Percentiles rank a stretch among this genome's conserved stretches.
Evolutionary conservation across 2,113 vertebrate species (phyloP).

Genomic region (Austrofundulus limnaeus): DNA sequence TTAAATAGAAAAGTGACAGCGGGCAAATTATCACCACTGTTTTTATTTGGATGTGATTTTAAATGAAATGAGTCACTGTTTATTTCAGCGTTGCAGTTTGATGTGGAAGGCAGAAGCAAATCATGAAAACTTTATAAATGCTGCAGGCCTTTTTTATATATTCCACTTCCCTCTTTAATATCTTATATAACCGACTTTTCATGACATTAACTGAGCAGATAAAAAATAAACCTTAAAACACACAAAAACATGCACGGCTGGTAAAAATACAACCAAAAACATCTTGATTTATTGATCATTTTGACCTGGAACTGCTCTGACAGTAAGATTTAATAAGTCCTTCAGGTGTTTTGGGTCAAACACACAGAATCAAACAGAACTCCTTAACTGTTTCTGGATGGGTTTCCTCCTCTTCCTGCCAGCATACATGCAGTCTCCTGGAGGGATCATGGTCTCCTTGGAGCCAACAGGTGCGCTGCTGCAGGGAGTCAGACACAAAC

Average conservation of each 20-base stretch:
- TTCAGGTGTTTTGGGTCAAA: no score
- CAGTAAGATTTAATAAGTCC: no score
- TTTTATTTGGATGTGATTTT: no score
- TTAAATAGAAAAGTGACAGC: no score
- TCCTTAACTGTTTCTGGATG: conserved; percentile 93
- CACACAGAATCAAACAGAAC: conserved; percentile 1
- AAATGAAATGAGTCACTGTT: no score
- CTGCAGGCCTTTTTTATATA: conserved; percentile 48
- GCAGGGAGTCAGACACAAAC: conserved; percentile 33
- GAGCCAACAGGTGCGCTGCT: conserved; percentile 78
- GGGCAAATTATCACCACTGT: no score
- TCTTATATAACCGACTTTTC: conserved; percentile 46
- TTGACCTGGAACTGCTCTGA: no score
- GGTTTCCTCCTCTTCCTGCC: conserved; percentile 95
- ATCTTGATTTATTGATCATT: no score
- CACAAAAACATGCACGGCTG: not conserved
- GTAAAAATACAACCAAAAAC: no score
- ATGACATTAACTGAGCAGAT: conserved; percentile 37
- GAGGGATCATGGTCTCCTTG: conserved; percentile 90
- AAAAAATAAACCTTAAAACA: not conserved
- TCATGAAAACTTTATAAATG: conserved; percentile 56
- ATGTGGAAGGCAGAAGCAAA: conserved; percentile 24
- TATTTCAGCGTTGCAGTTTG: not conserved
- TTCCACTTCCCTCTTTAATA: conserved; percentile 38
- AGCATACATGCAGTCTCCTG: conserved; percentile 92